Conservation (phyloP, 2,888 invertebrate genomes). For the Idaea straminata region DNA sequence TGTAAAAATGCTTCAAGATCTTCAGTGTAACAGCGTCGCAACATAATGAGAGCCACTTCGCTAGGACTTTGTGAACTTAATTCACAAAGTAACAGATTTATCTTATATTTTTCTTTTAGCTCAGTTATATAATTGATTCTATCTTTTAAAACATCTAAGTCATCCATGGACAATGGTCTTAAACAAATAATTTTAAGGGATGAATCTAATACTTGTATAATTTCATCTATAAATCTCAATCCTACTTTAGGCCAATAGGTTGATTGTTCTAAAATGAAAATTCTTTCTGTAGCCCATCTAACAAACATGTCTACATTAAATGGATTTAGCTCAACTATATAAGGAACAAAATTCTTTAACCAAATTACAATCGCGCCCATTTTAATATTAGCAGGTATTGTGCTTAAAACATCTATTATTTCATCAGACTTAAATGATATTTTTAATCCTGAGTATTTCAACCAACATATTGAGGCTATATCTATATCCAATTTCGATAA, state of each 20-base stretch:
- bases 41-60: constrained; percentile 71
- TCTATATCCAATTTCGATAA: constrained; percentile 66
- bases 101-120: constrained; percentile 69
- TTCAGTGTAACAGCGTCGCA: constrained; percentile 74
- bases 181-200: constrained; percentile 62
- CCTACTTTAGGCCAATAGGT: constrained; percentile 77
- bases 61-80: constrained; percentile 61
- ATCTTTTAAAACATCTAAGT: constrained; percentile 62
- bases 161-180: constrained; percentile 68
- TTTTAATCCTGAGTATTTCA: constrained; percentile 64
- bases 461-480: constrained; percentile 71
- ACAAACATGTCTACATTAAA: constrained; percentile 71
- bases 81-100: constrained; percentile 69
- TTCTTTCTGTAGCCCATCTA: constrained; percentile 70
- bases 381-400: constrained; percentile 66
- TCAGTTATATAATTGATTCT: constrained; percentile 64
- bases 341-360: constrained; percentile 68
- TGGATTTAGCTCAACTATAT: constrained; percentile 65
- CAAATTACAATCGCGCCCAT: constrained; percentile 68
- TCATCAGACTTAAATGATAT: constrained; percentile 45
- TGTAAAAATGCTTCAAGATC: constrained; percentile 64
- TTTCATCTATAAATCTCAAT: constrained; percentile 66
- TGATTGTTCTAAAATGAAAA: constrained; percentile 68
- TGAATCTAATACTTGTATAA: constrained; percentile 55
- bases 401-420: constrained; percentile 57